Evolutionary conservation across 2,113 vertebrate species (phyloP).

Genomic region (Uria lomvia): DNA sequence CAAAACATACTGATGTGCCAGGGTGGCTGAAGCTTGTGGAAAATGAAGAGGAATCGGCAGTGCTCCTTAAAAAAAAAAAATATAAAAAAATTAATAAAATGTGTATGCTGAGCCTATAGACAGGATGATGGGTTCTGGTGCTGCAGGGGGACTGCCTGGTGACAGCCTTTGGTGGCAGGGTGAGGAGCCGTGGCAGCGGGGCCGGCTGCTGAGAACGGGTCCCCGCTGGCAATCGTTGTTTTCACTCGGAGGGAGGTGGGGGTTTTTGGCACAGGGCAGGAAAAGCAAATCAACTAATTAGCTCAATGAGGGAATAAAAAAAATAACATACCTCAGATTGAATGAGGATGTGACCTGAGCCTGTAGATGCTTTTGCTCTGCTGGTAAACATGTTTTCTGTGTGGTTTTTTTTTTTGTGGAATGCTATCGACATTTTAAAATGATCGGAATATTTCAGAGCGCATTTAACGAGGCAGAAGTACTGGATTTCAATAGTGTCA

Average conservation of each 20-base stretch:
- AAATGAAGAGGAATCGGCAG: background rate
- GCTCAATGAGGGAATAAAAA: slow-evolving; percentile 1
- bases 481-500: slow-evolving; percentile 39
- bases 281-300: slow-evolving; percentile 46
- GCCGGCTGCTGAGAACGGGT: background rate
- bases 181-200: background rate
- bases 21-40: background rate
- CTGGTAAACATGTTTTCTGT: slow-evolving; percentile 41
- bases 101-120: background rate
- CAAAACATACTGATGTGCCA: background rate
- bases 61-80: background rate
- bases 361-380: background rate
- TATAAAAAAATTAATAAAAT: background rate
- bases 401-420: background rate
- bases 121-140: background rate
- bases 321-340: background rate
- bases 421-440: slow-evolving; percentile 29
- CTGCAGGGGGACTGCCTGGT: background rate
- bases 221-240: background rate
- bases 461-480: slow-evolving; percentile 4
- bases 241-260: background rate
- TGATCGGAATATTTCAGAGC: slow-evolving; percentile 38
- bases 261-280: slow-evolving; percentile 14
- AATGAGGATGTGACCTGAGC: slow-evolving; percentile 20
- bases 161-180: background rate